A percentile compares a stretch with the other conserved stretches of the same genome.
Conservation (phyloP, 2,888 invertebrate genomes). For the Leucoma salicis region DNA sequence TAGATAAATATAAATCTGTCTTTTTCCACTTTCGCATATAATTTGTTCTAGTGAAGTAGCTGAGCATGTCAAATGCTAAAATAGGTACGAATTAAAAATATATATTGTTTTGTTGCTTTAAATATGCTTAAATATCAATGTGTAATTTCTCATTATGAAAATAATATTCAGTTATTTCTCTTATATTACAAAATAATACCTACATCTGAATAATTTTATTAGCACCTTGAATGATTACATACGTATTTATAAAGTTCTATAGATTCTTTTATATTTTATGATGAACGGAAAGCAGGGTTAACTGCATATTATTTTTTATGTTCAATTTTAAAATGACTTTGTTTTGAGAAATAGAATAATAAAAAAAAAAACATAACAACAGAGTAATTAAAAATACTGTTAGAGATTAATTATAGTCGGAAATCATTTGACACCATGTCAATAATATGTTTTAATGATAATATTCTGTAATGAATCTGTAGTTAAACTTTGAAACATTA, state of each 20-base stretch:
- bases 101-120: not conserved
- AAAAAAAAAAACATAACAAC: conserved; percentile 13
- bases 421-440: conserved; percentile 17
- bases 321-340: conserved; percentile 9
- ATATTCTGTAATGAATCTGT: conserved; percentile 23
- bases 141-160: not conserved
- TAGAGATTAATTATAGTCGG: conserved; percentile 26
- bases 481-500: conserved; percentile 9
- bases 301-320: conserved; percentile 31
- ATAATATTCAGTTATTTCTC: too few species aligned
- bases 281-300: conserved; percentile 49
- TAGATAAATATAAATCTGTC: too few species aligned
- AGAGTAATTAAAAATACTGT: conserved; percentile 5
- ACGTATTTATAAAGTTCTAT: too few species aligned
- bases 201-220: too few species aligned
- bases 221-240: too few species aligned
- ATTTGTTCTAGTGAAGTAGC: too few species aligned
- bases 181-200: too few species aligned
- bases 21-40: too few species aligned
- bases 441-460: conserved; percentile 31
- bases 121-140: not conserved
- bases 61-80: too few species aligned
- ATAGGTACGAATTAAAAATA: too few species aligned
- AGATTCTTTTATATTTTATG: too few species aligned
- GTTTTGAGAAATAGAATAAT: conserved; percentile 3